These are phyloP conservation scores for Drosophila melanosoma DNA, from an alignment of 2,888 invertebrate species.

Conservation along the genomic window DNA sequence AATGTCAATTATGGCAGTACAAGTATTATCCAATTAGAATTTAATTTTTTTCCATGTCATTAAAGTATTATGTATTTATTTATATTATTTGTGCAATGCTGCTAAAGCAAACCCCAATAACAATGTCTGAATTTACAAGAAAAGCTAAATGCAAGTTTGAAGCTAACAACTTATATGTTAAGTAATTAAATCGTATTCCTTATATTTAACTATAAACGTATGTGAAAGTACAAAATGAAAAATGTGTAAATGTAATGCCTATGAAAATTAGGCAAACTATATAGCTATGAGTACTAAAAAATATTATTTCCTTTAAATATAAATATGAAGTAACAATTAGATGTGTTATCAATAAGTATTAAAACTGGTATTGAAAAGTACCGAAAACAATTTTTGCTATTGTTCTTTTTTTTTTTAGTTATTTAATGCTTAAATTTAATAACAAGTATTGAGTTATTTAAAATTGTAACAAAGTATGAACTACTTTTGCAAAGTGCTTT, in stretches of 20 bases:
- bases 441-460: background rate
- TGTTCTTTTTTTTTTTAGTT: background rate
- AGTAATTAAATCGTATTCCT: slow-evolving; percentile 31
- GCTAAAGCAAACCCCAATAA: slow-evolving; percentile 31
- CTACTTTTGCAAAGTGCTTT: slow-evolving; percentile 53
- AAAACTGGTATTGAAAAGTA: background rate
- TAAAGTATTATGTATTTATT: slow-evolving; percentile 20
- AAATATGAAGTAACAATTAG: background rate
- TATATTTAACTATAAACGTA: slow-evolving; percentile 25
- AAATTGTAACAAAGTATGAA: background rate
- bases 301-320: slow-evolving; percentile 18
- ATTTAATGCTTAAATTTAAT: background rate
- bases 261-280: slow-evolving; percentile 9
- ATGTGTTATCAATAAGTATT: background rate
- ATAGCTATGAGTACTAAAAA: slow-evolving; percentile 10
- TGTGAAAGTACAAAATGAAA: slow-evolving; percentile 51
- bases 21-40: slow-evolving; percentile 22
- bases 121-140: slow-evolving; percentile 11
- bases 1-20: slow-evolving; percentile 52
- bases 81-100: slow-evolving; percentile 60
- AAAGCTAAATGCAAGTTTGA: slow-evolving; percentile 28
- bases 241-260: slow-evolving; percentile 21
- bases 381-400: slow-evolving; percentile 8
- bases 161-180: slow-evolving; percentile 41
- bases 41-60: slow-evolving; percentile 20